phyloP scores from a whole-genome alignment of 1,140 invertebrate genomes.

The Drosophila obscura region DNA sequence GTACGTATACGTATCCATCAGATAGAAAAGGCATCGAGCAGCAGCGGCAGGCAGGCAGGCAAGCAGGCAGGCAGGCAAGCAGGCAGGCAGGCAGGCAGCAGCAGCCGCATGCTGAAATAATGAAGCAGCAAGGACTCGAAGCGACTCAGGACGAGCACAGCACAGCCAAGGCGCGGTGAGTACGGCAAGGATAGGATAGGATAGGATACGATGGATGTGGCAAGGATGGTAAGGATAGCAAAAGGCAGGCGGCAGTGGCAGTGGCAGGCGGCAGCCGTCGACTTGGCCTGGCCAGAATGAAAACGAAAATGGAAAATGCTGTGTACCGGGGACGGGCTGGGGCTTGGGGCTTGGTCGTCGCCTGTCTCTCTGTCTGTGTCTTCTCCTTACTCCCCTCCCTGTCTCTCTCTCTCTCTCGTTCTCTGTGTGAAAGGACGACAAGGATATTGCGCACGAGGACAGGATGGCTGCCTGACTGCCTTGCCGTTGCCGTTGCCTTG shows the following conservation, averaged over 20 bases:
- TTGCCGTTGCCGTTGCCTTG: constrained; percentile 33
- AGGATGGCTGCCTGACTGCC: constrained; percentile 73
- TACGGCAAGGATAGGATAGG: constrained; percentile 15
- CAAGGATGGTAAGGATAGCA: constrained; percentile 41
- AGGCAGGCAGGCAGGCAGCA: constrained; percentile 6
- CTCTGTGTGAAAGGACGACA: constrained; percentile 66
- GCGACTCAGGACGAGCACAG: constrained; percentile 48
- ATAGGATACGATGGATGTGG: neutral
- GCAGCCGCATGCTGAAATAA: constrained; percentile 77
- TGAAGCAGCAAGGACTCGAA: constrained; percentile 81
- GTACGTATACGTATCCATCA: constrained; percentile 82
- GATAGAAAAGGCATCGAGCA: constrained; percentile 80
- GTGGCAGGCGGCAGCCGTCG: constrained; percentile 31
- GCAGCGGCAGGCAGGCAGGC: constrained; percentile 6
- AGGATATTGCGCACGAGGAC: constrained; percentile 80
- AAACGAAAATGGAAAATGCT: constrained; percentile 80
- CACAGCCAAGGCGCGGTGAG: constrained; percentile 1
- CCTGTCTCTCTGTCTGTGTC: constrained; percentile 28
- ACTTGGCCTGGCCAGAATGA: constrained; percentile 70
- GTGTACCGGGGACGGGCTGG: constrained; percentile 18
- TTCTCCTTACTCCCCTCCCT: neutral
- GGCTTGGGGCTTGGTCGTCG: constrained; percentile 37
- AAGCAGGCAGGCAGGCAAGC: constrained; percentile 25
- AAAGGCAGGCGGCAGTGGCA: constrained; percentile 37
- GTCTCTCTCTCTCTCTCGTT: constrained; percentile 20